Evolutionary conservation across 2,888 invertebrate species (phyloP).

Genomic region (Eretmocerus hayati): DNA sequence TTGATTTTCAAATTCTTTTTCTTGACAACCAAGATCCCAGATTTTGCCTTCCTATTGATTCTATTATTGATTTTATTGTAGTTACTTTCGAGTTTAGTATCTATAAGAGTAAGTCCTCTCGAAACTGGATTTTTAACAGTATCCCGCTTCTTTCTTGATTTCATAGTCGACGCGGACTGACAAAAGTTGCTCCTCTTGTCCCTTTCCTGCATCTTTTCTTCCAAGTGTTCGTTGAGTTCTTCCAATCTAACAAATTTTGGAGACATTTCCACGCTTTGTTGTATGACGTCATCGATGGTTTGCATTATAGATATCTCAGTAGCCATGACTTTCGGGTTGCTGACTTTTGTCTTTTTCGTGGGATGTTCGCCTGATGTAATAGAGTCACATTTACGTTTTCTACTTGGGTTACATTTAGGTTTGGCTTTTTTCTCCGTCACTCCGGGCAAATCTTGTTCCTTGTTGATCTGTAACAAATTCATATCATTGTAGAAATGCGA

Average conservation of each 20-base stretch:
- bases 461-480: too few relatives aligned
- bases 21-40: constrained; percentile 15
- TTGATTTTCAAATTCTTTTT: constrained; percentile 16
- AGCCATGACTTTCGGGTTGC: constrained; percentile 25
- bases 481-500: too few relatives aligned
- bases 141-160: constrained; percentile 44
- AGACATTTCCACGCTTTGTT: constrained; percentile 40
- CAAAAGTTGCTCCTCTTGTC: constrained; percentile 24
- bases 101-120: constrained; percentile 27
- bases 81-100: constrained; percentile 22
- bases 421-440: constrained; percentile 16
- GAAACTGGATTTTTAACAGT: constrained; percentile 36
- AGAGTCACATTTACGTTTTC: constrained; percentile 35
- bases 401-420: constrained; percentile 15
- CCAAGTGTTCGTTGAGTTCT: constrained; percentile 26
- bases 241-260: constrained; percentile 36
- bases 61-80: constrained; percentile 19
- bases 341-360: constrained; percentile 34
- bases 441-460: too few relatives aligned
- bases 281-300: constrained; percentile 41
- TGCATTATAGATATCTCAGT: constrained; percentile 42
- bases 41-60: constrained; percentile 20
- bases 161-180: constrained; percentile 34
- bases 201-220: constrained; percentile 31
- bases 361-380: constrained; percentile 28